Percentiles rank a stretch among this genome's conserved stretches.
These are phyloP conservation scores for Chlorospingus semifuscus DNA, from an alignment of 2,797 vertebrate genomes.

Conservation along the genomic window DNA sequence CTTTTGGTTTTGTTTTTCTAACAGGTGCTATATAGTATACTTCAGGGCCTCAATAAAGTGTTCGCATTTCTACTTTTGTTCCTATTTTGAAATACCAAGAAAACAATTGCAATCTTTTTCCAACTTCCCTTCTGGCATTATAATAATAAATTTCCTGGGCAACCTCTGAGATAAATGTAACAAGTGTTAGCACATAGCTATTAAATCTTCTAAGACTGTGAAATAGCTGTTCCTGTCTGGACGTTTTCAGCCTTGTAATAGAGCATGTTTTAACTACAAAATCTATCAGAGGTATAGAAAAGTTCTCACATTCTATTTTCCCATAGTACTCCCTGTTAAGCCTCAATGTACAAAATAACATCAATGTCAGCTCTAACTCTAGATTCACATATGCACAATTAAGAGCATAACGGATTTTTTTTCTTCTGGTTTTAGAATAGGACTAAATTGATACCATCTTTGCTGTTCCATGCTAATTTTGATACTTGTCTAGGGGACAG, in stretches of 20 bases:
- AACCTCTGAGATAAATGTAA: slow-evolving; percentile 21
- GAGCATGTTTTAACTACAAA: slow-evolving; percentile 8
- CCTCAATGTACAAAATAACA: background rate
- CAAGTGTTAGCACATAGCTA: slow-evolving; percentile 1
- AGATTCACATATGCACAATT: background rate
- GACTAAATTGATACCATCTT: background rate
- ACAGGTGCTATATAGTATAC: background rate
- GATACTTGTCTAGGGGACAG: background rate
- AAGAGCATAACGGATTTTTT: background rate
- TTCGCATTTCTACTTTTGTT: background rate
- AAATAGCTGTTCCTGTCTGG: background rate
- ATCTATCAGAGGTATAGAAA: background rate
- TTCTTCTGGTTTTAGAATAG: background rate
- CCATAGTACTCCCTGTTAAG: background rate
- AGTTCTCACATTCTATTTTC: background rate
- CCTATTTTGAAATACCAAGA: background rate
- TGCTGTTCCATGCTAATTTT: background rate
- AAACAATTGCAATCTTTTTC: background rate
- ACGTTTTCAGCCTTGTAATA: background rate
- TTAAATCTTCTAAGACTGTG: background rate
- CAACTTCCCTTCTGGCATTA: background rate
- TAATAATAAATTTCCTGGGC: background rate
- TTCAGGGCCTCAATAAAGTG: background rate
- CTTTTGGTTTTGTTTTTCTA: background rate
- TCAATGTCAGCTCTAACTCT: background rate